Base-by-base conservation (phyloP, 2,888 invertebrate genomes). In the Cremastinae sp. region DNA sequence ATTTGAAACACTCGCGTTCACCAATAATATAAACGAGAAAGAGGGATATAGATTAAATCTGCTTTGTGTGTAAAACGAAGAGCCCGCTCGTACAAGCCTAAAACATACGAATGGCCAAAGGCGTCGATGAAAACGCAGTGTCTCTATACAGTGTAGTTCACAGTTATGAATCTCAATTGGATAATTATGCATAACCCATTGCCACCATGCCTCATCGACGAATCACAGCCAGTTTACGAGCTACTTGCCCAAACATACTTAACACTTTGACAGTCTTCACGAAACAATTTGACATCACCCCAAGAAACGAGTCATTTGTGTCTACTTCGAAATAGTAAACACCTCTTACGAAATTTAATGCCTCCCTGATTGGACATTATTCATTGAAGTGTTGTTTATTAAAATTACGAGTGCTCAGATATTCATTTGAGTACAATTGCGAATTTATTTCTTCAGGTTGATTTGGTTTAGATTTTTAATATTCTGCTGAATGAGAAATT, bases 81-180 rank as follows among this genome's bases (percentile, higher is more conserved):
- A 65, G 64, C 49, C 68, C 65, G 65, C 69, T 76, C 72, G 73
- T 76, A 45, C 82, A 80, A 84, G 82, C 85, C 86, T 86, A 88
- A 88, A 88, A 88, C 87, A 84, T 69, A 59, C 83, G 85, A 87
- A 85, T 85, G 85, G 83, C 66, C 83, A 80, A 85, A 78, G n/a
- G 78, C 83, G 61, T 76, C 78, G 83, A 82, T 83, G 75, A 81
- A 82, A 81, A 82, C 82, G 79, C 83, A 80, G 81, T 80, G 22
- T 74, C 72, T 68, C 84, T 83, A 81, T 83, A 81, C 83, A 84
- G 83, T 82, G 55, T 62, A 61, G 61, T 55, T 53, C 84, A 84
- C 85, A 86, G 84, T 87, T 75, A 79, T 88, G 86, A 88, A 86
- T 87, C 88, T 89, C 89, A 89, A 89, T 89, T 89, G 89, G 85